phyloP scores from a whole-genome alignment of 2,888 invertebrate genomes.

The Parnassius mnemosyne region DNA sequence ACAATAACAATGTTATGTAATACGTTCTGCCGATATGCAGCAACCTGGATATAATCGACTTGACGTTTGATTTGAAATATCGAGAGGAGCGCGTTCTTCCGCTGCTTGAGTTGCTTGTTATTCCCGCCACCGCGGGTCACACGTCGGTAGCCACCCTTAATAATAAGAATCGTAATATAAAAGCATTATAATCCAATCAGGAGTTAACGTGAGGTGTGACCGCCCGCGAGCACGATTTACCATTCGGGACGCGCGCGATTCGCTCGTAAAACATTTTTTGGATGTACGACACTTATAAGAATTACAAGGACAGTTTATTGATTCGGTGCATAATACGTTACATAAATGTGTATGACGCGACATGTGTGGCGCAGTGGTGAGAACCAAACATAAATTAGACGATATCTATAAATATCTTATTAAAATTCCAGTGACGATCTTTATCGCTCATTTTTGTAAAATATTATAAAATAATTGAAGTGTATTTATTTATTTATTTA shows the following conservation, averaged over 20 bases:
- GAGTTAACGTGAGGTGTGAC: constrained; percentile 66
- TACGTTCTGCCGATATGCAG: constrained; percentile 19
- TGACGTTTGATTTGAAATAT: constrained; percentile 30
- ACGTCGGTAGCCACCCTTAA: constrained; percentile 66
- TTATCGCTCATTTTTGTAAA: constrained; percentile 16
- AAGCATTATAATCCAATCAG: constrained; percentile 80
- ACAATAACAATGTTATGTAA: constrained; percentile 1
- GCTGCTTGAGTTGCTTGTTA: constrained; percentile 30
- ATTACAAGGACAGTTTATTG: constrained; percentile 55
- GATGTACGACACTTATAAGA: constrained; percentile 55
- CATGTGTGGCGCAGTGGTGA: constrained; percentile 29
- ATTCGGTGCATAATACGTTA: constrained; percentile 30
- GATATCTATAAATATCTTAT: constrained; percentile 11
- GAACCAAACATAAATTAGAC: constrained; percentile 21
- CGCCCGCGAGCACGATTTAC: constrained; percentile 69
- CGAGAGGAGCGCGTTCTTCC: constrained; percentile 7
- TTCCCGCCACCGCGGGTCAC: constrained; percentile 66
- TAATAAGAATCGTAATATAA: constrained; percentile 78
- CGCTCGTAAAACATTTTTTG: constrained; percentile 75
- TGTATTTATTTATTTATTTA: too few relatives aligned
- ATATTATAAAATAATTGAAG: constrained; percentile 12
- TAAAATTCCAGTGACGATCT: constrained; percentile 16
- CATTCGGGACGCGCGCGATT: constrained; percentile 61
- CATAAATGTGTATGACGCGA: constrained; percentile 29
- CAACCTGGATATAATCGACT: constrained; percentile 34